Conservation (phyloP, 2,113 vertebrate genomes). For the Ardeotis arabs region DNA sequence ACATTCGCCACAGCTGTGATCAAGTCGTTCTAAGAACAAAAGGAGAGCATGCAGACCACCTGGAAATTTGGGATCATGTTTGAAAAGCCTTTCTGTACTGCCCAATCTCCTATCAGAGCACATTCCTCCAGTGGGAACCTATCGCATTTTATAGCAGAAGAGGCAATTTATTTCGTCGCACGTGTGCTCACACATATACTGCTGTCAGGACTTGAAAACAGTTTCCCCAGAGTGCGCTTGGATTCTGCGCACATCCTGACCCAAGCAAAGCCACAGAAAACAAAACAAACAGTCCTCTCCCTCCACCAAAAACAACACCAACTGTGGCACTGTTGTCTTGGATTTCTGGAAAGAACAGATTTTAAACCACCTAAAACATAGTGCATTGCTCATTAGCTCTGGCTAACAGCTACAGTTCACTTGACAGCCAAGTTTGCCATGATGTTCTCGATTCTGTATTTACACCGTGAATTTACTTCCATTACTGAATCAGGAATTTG, state of each 20-base stretch:
- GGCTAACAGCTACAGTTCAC: background rate
- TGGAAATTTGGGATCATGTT: background rate
- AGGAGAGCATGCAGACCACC: background rate
- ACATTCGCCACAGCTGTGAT: rapidly evolving
- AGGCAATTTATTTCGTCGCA: background rate
- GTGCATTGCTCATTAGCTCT: background rate
- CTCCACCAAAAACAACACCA: background rate
- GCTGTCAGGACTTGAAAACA: background rate
- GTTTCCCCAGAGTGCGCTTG: background rate
- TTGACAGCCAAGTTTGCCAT: background rate
- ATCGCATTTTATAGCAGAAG: background rate
- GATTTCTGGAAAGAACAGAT: background rate
- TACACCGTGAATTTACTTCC: background rate
- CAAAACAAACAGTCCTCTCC: background rate
- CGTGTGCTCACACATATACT: background rate
- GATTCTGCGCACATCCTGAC: background rate
- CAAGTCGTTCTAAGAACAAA: background rate
- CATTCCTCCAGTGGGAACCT: background rate
- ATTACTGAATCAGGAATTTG: background rate
- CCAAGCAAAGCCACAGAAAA: background rate
- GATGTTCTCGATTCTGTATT: background rate
- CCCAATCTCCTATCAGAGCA: background rate
- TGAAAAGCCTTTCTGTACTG: background rate
- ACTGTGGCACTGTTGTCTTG: background rate
- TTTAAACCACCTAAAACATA: background rate